phyloP scores from a whole-genome alignment of 2,113 vertebrate species.

The Mustelus asterias region DNA sequence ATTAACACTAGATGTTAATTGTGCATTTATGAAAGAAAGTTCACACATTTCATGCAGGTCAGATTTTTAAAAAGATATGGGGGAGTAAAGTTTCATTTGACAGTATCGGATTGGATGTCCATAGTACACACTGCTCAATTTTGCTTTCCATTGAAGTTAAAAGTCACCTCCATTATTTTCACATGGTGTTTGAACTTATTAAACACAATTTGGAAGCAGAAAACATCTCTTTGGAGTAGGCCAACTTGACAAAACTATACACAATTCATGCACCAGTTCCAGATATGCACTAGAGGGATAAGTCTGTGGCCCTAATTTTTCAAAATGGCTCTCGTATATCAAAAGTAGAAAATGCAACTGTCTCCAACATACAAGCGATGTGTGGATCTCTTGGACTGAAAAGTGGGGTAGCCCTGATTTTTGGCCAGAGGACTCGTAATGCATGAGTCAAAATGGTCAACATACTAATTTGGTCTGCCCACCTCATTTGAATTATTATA shows the following conservation, averaged over 20 bases:
- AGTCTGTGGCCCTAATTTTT: no score
- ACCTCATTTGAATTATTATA: no score
- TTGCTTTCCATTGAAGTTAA: background rate
- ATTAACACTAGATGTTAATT: background rate
- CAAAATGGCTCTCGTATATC: no score
- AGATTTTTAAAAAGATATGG: background rate
- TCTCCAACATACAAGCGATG: no score
- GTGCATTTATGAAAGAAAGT: background rate
- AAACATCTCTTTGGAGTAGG: background rate
- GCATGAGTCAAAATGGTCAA: no score
- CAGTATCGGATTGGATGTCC: background rate
- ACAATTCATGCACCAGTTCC: background rate
- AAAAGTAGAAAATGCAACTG: no score
- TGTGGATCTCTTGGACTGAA: no score
- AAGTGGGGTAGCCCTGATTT: no score
- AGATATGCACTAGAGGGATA: no score
- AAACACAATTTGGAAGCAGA: background rate
- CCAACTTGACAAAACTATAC: background rate
- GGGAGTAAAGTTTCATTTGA: background rate
- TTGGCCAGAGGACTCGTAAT: no score
- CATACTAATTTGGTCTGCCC: no score
- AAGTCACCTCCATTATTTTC: background rate
- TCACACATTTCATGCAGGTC: background rate
- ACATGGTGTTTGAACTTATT: background rate
- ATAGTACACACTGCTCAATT: background rate